Base-by-base conservation (phyloP, 2,797 vertebrate genomes). In the Bradypodion pumilum region DNA sequence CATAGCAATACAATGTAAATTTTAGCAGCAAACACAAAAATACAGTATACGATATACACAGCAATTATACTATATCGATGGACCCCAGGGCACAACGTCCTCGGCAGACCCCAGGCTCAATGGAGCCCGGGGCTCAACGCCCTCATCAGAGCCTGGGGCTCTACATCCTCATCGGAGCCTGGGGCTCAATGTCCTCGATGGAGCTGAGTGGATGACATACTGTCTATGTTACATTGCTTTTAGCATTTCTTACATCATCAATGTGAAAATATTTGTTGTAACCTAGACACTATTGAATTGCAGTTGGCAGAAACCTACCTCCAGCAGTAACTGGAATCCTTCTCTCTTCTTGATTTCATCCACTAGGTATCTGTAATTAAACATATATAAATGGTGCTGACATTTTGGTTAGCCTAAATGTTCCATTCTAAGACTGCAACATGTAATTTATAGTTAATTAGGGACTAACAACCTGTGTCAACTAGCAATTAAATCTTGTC, bases 291-390 rank as follows among this genome's bases (percentile, higher is more conserved):
- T 68, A 82, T 25, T 81, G 80, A 46, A 21, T 63, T 23, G 0
- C 42, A 85, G 81, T 80, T 70, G 40, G 52, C 29, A 89, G 40
- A 88, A 84, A 90, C 90, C 92, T 92, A 97, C 97, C 90, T 98
- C 97, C 89, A 97, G 92, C 85, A 98, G 80, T 87, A 98, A 93
- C 78, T 89, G 94, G 88, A 97, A 97, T 56, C 96, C 97, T 70
- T 97, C 95, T 94, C 95, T 96, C 84, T 95, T 96, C 93, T 97
- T 96, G 86, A 97, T 96, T 94, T 97, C 96, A 15, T 97, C 94
- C 73, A 95, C 95, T 15, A 98, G 93, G 85, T 97, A 97, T 60
- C 97, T 98, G 91, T 56, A 94, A 94, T 92, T 62, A 63, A 94
- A 94, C 89, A 91, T 65, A 29, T 4, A 6, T 42, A 88, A 60